Conservation (phyloP, 2,888 invertebrate genomes). For the Thumatha senex region DNA sequence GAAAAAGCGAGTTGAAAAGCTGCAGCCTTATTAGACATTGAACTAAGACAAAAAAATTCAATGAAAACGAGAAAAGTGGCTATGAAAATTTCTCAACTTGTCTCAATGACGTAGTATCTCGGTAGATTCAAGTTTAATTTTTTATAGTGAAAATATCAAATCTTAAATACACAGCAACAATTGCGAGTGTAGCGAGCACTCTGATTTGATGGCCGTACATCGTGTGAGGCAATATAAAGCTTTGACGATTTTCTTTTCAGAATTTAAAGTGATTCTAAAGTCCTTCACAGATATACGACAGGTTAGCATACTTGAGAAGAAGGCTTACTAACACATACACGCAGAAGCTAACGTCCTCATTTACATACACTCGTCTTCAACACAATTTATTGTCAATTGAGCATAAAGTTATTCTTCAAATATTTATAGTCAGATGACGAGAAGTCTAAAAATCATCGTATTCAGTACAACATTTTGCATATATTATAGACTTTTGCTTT, state of each 20-base stretch:
- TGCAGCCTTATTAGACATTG: background rate
- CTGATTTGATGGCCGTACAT: conserved; percentile 44
- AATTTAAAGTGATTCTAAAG: conserved; percentile 78
- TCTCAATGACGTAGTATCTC: too few relatives aligned
- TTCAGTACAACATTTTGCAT: too few relatives aligned
- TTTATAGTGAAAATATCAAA: too few relatives aligned
- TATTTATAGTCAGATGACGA: too few relatives aligned
- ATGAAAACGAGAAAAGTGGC: too few relatives aligned
- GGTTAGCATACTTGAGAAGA: conserved; percentile 45
- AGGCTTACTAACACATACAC: conserved; percentile 7
- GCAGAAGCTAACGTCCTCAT: conserved; percentile 17
- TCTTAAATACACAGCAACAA: background rate
- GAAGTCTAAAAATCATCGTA: too few relatives aligned
- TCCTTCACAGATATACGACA: conserved; percentile 60
- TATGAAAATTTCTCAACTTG: too few relatives aligned
- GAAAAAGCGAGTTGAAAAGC: conserved; percentile 8
- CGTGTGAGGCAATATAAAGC: conserved; percentile 75
- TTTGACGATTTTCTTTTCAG: conserved; percentile 79
- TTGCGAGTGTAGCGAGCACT: conserved; percentile 2
- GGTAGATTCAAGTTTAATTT: too few relatives aligned
- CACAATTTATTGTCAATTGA: conserved; percentile 1
- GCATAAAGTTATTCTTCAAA: background rate
- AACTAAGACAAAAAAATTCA: background rate
- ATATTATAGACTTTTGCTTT: too few relatives aligned
- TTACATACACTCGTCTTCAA: conserved; percentile 16